Conservation (phyloP, 2,888 invertebrate genomes). For the Philopedon plagiatum region DNA sequence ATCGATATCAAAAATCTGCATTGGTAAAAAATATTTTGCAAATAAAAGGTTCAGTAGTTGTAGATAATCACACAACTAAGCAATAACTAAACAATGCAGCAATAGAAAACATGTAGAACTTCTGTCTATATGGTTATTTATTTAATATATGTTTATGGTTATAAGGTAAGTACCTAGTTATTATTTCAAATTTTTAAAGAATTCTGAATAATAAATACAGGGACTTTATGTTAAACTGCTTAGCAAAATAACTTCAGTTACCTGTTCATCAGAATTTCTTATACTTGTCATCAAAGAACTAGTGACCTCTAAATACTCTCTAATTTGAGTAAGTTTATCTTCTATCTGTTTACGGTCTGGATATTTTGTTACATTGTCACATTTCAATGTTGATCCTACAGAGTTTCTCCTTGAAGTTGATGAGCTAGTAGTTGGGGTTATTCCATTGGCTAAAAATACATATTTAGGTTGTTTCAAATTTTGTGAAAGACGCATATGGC, state of each 20-base stretch:
- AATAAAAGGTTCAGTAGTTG: slow-evolving; percentile 2
- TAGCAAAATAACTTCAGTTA: too few species aligned
- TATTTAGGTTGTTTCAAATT: not conserved
- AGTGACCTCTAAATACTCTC: slow-evolving; percentile 81
- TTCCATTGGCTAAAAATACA: slow-evolving; percentile 60
- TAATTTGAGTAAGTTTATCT: slow-evolving; percentile 78
- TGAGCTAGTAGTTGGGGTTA: slow-evolving; percentile 62
- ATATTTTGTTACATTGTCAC: slow-evolving; percentile 69
- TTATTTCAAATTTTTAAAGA: too few species aligned
- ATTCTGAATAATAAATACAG: too few species aligned
- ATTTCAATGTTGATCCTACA: slow-evolving; percentile 64
- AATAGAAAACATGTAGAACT: too few species aligned
- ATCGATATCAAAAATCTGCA: slow-evolving; percentile 53
- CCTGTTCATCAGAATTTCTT: slow-evolving; percentile 78
- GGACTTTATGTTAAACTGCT: too few species aligned
- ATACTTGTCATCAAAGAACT: slow-evolving; percentile 79
- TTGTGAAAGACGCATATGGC: too few species aligned
- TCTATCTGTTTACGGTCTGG: slow-evolving; percentile 80
- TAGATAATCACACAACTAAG: too few species aligned
- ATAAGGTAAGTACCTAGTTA: too few species aligned
- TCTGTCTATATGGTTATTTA: too few species aligned
- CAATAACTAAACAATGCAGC: too few species aligned
- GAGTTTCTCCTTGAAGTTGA: slow-evolving; percentile 65
- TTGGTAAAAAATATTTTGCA: slow-evolving; percentile 18
- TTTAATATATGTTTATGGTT: too few species aligned